phyloP scores from a whole-genome alignment of 2,797 vertebrate species.

The Myoxocephalus aenaeus region DNA sequence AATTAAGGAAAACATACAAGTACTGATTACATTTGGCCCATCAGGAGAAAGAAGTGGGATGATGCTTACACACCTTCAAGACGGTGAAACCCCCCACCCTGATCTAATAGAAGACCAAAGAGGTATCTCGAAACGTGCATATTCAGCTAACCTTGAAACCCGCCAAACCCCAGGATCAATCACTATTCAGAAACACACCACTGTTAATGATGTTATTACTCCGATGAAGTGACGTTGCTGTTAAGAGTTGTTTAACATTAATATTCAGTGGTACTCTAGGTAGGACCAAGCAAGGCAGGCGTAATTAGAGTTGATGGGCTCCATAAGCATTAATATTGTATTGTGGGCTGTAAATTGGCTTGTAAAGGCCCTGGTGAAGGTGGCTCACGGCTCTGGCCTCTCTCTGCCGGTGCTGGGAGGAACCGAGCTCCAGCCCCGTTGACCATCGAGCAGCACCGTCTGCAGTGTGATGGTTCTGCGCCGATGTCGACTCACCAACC shows the following conservation, averaged over 20 bases:
- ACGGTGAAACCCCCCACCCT: constrained; percentile 45
- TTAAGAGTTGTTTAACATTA: constrained; percentile 76
- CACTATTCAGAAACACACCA: constrained; percentile 70
- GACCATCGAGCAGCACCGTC: neutral
- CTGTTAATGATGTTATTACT: constrained; percentile 80
- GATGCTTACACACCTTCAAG: constrained; percentile 57
- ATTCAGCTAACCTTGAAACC: constrained; percentile 73
- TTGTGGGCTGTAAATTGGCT: neutral
- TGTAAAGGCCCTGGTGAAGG: neutral
- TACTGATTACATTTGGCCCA: constrained; percentile 80
- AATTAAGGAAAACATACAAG: constrained; percentile 82
- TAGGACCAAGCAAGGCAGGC: constrained; percentile 63
- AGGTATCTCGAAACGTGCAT: constrained; percentile 50
- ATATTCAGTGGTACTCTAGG: constrained; percentile 77
- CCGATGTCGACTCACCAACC: neutral
- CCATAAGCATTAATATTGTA: constrained; percentile 78
- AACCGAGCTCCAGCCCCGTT: neutral
- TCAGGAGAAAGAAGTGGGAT: constrained; percentile 56
- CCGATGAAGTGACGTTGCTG: constrained; percentile 78
- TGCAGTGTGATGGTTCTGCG: neutral
- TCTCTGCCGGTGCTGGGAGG: neutral
- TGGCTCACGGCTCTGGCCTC: neutral
- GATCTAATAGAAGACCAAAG: constrained; percentile 72
- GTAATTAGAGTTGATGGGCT: constrained; percentile 80
- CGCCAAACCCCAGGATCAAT: constrained; percentile 74